Percentiles rank a stretch among this genome's conserved stretches.
phyloP scores from a whole-genome alignment of 2,113 vertebrate species.

The Chionis minor region DNA sequence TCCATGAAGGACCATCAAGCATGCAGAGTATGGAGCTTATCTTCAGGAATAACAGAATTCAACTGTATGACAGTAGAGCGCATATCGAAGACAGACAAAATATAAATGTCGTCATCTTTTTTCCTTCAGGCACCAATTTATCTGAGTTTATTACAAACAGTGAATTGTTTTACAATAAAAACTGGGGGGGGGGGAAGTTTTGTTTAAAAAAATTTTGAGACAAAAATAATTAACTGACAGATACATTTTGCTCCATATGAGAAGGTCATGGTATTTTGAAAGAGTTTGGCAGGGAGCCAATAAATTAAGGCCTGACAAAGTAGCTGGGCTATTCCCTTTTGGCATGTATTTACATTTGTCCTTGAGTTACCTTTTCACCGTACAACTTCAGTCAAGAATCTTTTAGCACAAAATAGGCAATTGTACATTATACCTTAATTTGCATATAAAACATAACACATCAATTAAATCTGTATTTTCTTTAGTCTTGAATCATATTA shows the following conservation, averaged over 20 bases:
- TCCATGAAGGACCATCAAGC: neutral
- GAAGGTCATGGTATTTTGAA: conserved; percentile 40
- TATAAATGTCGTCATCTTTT: neutral
- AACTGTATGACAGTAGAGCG: neutral
- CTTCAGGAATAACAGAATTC: neutral
- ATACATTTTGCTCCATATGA: neutral
- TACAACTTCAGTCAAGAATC: neutral
- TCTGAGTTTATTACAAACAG: neutral
- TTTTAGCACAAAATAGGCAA: neutral
- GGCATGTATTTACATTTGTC: conserved; percentile 10
- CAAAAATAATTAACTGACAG: conserved; percentile 29
- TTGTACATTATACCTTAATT: neutral
- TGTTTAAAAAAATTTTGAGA: neutral
- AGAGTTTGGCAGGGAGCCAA: conserved; percentile 21
- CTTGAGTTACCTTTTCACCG: conserved; percentile 17
- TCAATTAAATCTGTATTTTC: neutral
- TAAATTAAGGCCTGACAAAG: conserved; percentile 5
- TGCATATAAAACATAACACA: neutral
- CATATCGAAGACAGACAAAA: neutral
- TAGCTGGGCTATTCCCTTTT: neutral
- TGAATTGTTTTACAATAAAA: neutral
- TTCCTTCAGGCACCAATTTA: neutral
- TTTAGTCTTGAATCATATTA: neutral
- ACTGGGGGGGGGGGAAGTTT: neutral
- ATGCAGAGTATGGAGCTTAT: neutral